Evolutionary conservation across 2,888 invertebrate genomes (phyloP).

Genomic region (Caenorhabditis japonica): DNA sequence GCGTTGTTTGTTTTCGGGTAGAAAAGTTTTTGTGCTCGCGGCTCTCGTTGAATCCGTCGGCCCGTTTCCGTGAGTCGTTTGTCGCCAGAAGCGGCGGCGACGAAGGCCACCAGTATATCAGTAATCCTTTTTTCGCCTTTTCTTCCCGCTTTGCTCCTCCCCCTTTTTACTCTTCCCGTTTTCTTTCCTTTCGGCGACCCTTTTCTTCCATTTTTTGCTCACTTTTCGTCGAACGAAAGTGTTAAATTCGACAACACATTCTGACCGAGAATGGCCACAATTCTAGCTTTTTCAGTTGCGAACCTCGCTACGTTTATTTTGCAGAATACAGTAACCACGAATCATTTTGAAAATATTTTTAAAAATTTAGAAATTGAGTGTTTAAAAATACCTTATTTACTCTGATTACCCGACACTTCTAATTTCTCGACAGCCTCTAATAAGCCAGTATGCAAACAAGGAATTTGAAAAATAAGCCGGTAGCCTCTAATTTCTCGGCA

Average conservation of each 20-base stretch:
- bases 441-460: too few species aligned
- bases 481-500: too few species aligned
- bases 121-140: constrained; percentile 46
- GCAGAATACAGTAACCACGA: too few species aligned
- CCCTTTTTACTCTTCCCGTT: constrained; percentile 2
- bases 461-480: too few species aligned
- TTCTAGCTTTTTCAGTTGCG: too few species aligned
- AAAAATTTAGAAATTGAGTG: too few species aligned
- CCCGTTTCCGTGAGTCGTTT: constrained; percentile 45
- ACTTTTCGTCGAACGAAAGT: not conserved
- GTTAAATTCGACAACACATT: not conserved
- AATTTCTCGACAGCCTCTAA: too few species aligned
- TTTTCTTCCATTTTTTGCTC: constrained; percentile 2
- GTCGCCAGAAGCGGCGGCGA: constrained; percentile 39
- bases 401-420: too few species aligned
- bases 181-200: not conserved
- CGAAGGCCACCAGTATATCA: constrained; percentile 27
- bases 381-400: too few species aligned
- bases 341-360: too few species aligned
- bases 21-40: not conserved
- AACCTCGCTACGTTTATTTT: too few species aligned
- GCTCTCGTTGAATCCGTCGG: not conserved
- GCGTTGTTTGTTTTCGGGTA: constrained; percentile 32
- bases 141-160: constrained; percentile 5
- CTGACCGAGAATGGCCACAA: not conserved